A percentile compares a stretch with the other conserved stretches of the same genome.
Conservation (phyloP, 92 coral and sea anemone genomes). For the Bergia sp. region DNA sequence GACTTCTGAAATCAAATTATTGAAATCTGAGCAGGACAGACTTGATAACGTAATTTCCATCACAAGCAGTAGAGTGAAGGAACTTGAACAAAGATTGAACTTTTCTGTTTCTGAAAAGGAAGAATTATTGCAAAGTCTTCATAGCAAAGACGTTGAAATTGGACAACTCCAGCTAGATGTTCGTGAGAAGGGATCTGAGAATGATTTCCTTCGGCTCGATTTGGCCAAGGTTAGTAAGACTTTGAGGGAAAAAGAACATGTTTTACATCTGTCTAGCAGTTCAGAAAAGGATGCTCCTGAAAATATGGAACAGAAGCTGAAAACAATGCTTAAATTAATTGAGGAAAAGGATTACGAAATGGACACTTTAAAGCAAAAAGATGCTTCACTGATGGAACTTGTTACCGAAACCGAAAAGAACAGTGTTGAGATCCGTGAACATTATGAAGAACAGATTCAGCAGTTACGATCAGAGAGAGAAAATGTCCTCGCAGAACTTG, state of each 20-base stretch:
- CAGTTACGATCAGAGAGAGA: constrained; percentile 78
- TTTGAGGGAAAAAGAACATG: constrained; percentile 80
- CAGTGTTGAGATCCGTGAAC: constrained; percentile 62
- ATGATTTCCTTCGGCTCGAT: constrained; percentile 85
- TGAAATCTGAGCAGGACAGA: constrained; percentile 72
- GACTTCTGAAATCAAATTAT: constrained; percentile 66
- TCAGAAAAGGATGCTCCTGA: constrained; percentile 50
- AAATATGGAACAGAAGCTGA: constrained; percentile 62
- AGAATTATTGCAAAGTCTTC: constrained; percentile 53
- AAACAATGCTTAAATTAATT: constrained; percentile 70
- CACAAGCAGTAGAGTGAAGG: constrained; percentile 59
- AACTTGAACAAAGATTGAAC: constrained; percentile 71
- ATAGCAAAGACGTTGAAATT: constrained; percentile 63
- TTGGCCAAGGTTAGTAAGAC: constrained; percentile 69
- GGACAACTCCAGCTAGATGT: constrained; percentile 81
- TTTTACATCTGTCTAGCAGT: constrained; percentile 62
- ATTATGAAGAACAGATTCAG: constrained; percentile 73
- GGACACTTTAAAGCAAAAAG: constrained; percentile 86
- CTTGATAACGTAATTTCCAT: constrained; percentile 64
- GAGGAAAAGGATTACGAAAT: constrained; percentile 94
- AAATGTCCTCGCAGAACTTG: constrained; percentile 73
- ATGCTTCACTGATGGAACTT: constrained; percentile 83
- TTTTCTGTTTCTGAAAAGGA: constrained; percentile 63
- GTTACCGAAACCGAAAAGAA: constrained; percentile 82
- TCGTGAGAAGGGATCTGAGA: constrained; percentile 85